A percentile compares a stretch with the other conserved stretches of the same genome.
These are phyloP conservation scores for Tupaia chinensis DNA, from an alignment of 2,113 vertebrate genomes.

Conservation along the genomic window DNA sequence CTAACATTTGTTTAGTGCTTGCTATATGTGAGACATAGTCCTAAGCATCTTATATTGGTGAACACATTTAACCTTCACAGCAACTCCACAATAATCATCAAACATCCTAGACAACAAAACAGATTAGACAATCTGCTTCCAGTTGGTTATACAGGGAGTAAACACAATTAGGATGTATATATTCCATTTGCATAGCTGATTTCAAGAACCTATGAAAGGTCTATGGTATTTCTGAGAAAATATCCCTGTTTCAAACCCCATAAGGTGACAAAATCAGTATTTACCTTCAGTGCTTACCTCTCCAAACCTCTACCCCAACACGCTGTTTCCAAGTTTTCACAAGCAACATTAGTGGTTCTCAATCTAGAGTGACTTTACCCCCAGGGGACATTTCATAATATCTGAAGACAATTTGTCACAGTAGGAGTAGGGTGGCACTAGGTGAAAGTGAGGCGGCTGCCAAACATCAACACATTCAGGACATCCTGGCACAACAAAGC, in stretches of 20 bases:
- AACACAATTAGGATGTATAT: neutral
- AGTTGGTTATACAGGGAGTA: neutral
- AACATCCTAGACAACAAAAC: neutral
- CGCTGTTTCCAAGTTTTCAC: neutral
- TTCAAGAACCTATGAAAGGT: neutral
- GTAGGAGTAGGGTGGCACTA: neutral
- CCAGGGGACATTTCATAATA: neutral
- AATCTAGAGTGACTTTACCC: neutral
- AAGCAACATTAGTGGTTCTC: neutral
- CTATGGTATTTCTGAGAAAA: neutral
- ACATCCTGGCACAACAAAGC: neutral
- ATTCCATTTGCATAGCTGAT: neutral
- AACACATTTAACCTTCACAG: neutral
- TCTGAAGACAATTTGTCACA: neutral
- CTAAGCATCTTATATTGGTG: neutral
- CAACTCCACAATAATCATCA: neutral
- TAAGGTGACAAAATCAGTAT: neutral
- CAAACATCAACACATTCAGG: neutral
- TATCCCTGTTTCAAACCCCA: neutral
- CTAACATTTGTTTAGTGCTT: neutral
- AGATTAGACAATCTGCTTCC: neutral
- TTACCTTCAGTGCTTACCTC: neutral
- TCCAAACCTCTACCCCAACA: neutral
- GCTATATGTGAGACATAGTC: neutral
- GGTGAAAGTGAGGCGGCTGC: neutral